phyloP scores from a whole-genome alignment of 2,113 vertebrate genomes.

The Macroglossus sobrinus region DNA sequence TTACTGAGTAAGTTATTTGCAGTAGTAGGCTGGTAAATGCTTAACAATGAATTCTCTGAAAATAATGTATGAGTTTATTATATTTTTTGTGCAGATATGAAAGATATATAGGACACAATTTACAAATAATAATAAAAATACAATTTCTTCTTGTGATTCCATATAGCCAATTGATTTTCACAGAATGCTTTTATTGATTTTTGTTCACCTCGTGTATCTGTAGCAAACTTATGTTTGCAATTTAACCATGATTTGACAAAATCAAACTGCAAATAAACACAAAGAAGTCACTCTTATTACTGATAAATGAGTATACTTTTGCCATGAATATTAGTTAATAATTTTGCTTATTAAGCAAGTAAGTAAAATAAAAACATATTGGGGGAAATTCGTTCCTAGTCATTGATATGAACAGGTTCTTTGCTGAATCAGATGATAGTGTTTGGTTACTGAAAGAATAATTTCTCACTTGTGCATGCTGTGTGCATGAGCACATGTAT shows the following conservation, averaged over 20 bases:
- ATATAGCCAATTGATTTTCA: conserved; percentile 37
- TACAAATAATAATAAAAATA: conserved; percentile 42
- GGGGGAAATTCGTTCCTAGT: background rate
- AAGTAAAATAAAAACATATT: background rate
- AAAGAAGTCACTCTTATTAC: background rate
- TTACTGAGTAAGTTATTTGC: background rate
- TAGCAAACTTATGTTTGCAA: background rate
- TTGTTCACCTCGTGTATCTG: background rate
- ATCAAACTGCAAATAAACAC: background rate
- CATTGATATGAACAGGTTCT: background rate
- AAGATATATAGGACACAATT: background rate
- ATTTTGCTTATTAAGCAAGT: background rate
- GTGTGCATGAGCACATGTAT: no score
- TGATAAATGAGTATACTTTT: background rate
- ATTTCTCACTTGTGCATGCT: background rate
- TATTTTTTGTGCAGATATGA: background rate
- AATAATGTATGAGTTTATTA: background rate
- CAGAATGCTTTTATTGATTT: conserved; percentile 33
- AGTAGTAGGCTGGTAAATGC: background rate
- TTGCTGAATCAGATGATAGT: background rate
- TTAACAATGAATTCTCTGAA: background rate
- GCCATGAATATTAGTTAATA: background rate
- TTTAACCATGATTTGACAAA: background rate
- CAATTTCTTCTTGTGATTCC: background rate
- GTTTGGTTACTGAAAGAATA: background rate